Base-by-base conservation (phyloP, 2,113 vertebrate species). In the Taurulus bubalis region DNA sequence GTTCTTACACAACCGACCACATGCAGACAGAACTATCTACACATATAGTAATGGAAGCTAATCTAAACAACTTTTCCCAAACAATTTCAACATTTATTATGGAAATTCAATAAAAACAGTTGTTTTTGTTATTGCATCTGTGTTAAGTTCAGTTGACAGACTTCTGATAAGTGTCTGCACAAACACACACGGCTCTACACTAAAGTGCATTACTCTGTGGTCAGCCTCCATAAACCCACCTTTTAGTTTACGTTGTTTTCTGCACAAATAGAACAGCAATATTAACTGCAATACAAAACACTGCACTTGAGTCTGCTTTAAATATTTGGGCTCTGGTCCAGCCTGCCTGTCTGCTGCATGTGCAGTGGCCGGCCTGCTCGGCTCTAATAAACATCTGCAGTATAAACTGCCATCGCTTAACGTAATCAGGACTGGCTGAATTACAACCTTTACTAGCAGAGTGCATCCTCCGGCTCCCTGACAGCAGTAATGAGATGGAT, bases 271-370 rank as follows among this genome's bases (percentile, higher is more conserved):
- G 22, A 56, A 24, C 12, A 53, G 22, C 15, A 14, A 71, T 22
- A 77, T 79, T 56, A 74, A 69, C 67, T 18, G 34, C 36, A n/a
- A 10, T 62, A 56, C 68, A 66, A 68, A 87, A 82, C 56, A 63
- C 18, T 0, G 2, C 47, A 67, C 76, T 85, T 70, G 56, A 71
- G 74, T 42, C 65, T 36, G 11, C 53, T 77, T 58, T 73, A 87
- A 91, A 91, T 87, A 87, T 86, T 71, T 86, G 87, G 79, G 68
- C 68, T 63, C 18, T 38, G 2, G 2, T 77, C 83, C 83, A 85
- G 88, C 32, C 66, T 71, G 40, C 65, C 69, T 63, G 73, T 76
- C 69, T 75, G 73, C 71, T 67, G 71, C 65, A 5, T 58, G 62
- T 12, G 58, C 42, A 24, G 62, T 4, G 47, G 47, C 55, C 6